Conservation (phyloP, 2,113 vertebrate species). For the Epinephelus lanceolatus region DNA sequence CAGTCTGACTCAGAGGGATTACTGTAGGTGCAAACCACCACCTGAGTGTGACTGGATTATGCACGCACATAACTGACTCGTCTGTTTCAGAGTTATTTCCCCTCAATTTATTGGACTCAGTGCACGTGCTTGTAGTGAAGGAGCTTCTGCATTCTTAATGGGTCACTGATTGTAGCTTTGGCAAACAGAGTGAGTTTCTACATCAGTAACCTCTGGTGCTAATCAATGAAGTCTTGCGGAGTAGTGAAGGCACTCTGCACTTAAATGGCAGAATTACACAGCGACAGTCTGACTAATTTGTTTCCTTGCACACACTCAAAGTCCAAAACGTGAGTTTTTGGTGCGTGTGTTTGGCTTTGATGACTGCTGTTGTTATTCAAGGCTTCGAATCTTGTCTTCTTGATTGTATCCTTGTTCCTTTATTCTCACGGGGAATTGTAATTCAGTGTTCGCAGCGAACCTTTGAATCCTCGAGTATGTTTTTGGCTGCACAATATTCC, state of each 20-base stretch:
- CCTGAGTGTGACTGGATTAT: not conserved
- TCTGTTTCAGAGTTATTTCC: constrained; percentile 13
- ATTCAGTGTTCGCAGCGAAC: constrained; percentile 22
- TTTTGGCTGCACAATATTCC: constrained; percentile 12
- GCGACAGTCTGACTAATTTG: constrained; percentile 12
- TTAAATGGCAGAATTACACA: constrained; percentile 36
- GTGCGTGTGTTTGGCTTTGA: constrained; percentile 27
- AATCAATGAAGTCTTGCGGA: constrained; percentile 48
- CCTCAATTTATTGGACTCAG: not conserved
- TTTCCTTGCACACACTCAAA: constrained; percentile 17
- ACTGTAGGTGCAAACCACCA: not conserved
- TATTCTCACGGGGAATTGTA: not conserved
- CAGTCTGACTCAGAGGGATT: not conserved
- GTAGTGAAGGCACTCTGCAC: constrained; percentile 1
- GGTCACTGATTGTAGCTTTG: constrained; percentile 55
- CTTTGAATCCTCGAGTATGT: not conserved
- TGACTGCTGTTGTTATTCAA: constrained; percentile 30
- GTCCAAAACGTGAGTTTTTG: constrained; percentile 19
- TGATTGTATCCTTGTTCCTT: constrained; percentile 3
- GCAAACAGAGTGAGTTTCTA: constrained; percentile 48
- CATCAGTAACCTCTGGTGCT: constrained; percentile 36
- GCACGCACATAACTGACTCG: constrained; percentile 7
- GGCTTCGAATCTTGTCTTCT: constrained; percentile 4
- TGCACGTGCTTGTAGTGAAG: constrained; percentile 32
- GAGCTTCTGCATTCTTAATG: constrained; percentile 45